Evolutionary conservation across 2,797 vertebrate genomes (phyloP).

Genomic region (Poecilia velifera): DNA sequence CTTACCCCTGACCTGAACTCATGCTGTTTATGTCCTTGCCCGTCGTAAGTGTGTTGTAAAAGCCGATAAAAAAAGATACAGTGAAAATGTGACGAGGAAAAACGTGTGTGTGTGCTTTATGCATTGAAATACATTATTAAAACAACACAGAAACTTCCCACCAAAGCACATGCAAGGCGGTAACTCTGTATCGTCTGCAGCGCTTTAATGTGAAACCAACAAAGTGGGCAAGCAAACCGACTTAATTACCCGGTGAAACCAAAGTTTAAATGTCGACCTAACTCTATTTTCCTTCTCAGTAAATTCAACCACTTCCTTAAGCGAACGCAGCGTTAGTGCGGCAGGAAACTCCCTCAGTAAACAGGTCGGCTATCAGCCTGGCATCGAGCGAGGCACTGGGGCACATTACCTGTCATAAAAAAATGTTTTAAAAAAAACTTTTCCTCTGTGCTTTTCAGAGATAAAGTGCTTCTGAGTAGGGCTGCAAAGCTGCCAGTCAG

Average conservation of each 20-base stretch:
- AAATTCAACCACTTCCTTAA: constrained; percentile 41
- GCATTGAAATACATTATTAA: background rate
- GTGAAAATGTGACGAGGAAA: background rate
- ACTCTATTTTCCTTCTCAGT: constrained; percentile 27
- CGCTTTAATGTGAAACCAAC: background rate
- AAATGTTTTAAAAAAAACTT: constrained; percentile 7
- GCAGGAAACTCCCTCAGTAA: constrained; percentile 62
- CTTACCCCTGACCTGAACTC: constrained; percentile 46
- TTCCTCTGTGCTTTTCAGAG: background rate
- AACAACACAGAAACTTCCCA: constrained; percentile 20
- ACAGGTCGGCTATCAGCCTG: constrained; percentile 57
- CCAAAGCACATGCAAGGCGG: constrained; percentile 22
- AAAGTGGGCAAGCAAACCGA: background rate
- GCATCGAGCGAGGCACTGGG: constrained; percentile 52
- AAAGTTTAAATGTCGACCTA: background rate
- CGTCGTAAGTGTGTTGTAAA: constrained; percentile 33
- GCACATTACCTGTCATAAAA: constrained; percentile 52
- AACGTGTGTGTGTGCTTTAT: constrained; percentile 1
- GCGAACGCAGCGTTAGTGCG: constrained; percentile 39
- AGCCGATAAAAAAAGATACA: constrained; percentile 8
- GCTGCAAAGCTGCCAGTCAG: constrained; percentile 11
- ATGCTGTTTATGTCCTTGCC: constrained; percentile 26
- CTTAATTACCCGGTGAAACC: constrained; percentile 18
- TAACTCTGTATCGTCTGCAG: constrained; percentile 1
- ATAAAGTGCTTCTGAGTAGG: constrained; percentile 25